These are phyloP conservation scores for Podabrus alpinus DNA, from an alignment of 2,888 invertebrate species.

Conservation along the genomic window DNA sequence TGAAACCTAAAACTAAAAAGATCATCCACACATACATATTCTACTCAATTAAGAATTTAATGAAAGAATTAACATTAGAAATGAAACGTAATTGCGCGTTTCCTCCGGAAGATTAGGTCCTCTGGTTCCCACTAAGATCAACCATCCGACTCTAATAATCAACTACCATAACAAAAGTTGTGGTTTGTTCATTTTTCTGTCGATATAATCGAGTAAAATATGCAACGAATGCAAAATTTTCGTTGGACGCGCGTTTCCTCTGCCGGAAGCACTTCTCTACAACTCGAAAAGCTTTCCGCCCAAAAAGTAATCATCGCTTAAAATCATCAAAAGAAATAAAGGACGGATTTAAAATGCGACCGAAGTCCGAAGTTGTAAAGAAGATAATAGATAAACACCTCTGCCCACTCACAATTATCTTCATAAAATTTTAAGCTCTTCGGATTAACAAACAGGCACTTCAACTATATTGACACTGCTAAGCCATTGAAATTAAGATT, in stretches of 20 bases:
- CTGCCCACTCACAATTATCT: slow-evolving; percentile 13
- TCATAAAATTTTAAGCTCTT: background rate
- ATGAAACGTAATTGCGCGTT: slow-evolving; percentile 17
- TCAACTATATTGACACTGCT: background rate
- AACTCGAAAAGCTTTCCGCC: background rate
- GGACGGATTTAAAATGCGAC: background rate
- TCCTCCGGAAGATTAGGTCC: slow-evolving; percentile 14
- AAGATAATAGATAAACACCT: slow-evolving; percentile 15
- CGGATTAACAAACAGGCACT: background rate
- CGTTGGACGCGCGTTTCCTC: background rate
- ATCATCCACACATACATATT: slow-evolving; percentile 5
- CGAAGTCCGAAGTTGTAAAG: background rate
- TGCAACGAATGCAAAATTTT: background rate
- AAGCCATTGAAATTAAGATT: background rate
- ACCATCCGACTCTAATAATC: slow-evolving; percentile 13
- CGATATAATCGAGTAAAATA: background rate
- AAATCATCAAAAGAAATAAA: background rate
- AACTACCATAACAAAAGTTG: slow-evolving; percentile 12
- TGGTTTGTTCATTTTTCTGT: slow-evolving; percentile 7
- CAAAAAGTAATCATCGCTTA: background rate
- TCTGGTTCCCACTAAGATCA: slow-evolving; percentile 17
- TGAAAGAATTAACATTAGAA: slow-evolving; percentile 21
- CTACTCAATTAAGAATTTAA: slow-evolving; percentile 19
- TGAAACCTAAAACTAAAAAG: background rate
- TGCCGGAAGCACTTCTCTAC: background rate